phyloP scores from a whole-genome alignment of 1,140 invertebrate species.

The Drosophila tristis region DNA sequence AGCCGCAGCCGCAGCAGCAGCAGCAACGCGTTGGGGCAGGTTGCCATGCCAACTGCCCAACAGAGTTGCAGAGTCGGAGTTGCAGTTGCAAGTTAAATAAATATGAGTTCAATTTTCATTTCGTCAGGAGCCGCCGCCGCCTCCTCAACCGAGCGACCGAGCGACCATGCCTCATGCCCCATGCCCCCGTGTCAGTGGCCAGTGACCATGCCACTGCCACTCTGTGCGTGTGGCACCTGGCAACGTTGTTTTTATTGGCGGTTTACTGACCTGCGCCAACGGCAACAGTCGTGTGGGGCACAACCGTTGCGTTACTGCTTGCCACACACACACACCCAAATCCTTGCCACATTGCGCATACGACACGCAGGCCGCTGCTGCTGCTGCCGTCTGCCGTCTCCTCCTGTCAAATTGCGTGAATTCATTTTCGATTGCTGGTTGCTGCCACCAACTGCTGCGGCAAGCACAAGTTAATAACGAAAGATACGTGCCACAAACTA shows the following conservation, averaged over 20 bases:
- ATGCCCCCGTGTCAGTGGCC: neutral
- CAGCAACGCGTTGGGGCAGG: neutral
- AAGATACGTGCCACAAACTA: conserved; percentile 23
- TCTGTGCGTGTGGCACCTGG: conserved; percentile 14
- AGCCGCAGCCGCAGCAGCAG: neutral
- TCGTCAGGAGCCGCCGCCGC: conserved; percentile 15
- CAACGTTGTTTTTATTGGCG: conserved; percentile 79
- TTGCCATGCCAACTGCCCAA: conserved; percentile 51
- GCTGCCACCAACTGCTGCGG: neutral
- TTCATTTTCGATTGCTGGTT: conserved; percentile 47
- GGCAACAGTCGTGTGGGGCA: conserved; percentile 38
- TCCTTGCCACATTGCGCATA: conserved; percentile 58
- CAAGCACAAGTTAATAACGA: conserved; percentile 34
- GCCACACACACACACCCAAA: too few relatives aligned
- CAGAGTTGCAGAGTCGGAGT: conserved; percentile 32
- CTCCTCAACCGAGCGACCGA: too few relatives aligned
- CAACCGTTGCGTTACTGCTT: conserved; percentile 1
- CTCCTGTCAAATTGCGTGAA: conserved; percentile 67
- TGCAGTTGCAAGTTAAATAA: conserved; percentile 71
- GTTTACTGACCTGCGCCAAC: conserved; percentile 80
- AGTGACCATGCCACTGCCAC: neutral
- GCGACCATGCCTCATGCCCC: neutral
- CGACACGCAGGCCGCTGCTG: conserved; percentile 53
- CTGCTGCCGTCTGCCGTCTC: neutral
- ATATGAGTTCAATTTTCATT: conserved; percentile 83